Conservation (phyloP, 2,113 vertebrate species). For the Taurulus bubalis region DNA sequence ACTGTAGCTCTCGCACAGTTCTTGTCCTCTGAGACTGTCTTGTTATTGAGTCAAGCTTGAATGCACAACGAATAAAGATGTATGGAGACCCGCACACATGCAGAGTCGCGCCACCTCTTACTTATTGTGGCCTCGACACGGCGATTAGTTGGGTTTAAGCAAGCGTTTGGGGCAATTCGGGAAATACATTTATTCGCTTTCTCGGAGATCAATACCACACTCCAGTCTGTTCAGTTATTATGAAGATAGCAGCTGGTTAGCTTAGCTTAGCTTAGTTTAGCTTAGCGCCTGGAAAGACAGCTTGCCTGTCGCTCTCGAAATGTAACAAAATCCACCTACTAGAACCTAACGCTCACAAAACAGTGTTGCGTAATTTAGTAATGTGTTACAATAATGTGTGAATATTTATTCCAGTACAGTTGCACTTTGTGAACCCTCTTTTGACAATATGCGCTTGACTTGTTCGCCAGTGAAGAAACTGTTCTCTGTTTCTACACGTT, state of each 20-base stretch:
- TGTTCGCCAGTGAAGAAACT: background rate
- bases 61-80: slow-evolving; percentile 21
- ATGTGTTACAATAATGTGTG: background rate
- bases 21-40: slow-evolving; percentile 47
- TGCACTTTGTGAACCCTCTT: background rate
- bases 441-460: background rate
- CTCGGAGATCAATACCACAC: background rate
- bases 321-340: too few relatives aligned
- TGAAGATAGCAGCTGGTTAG: background rate
- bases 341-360: background rate
- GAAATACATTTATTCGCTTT: background rate
- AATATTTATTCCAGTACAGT: background rate
- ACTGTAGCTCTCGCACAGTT: slow-evolving; percentile 53
- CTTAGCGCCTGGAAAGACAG: background rate
- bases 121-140: background rate
- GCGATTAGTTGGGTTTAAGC: slow-evolving; percentile 17
- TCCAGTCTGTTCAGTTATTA: background rate
- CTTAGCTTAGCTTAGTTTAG: background rate
- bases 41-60: slow-evolving; percentile 42
- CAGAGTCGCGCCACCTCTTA: slow-evolving; percentile 3
- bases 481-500: background rate
- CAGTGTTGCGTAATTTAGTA: background rate
- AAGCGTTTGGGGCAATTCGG: background rate
- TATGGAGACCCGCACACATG: background rate
- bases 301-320: background rate